phyloP scores from a whole-genome alignment of 64 coral and sea anemone genomes.

The Hydrozoanthus tunicans region DNA sequence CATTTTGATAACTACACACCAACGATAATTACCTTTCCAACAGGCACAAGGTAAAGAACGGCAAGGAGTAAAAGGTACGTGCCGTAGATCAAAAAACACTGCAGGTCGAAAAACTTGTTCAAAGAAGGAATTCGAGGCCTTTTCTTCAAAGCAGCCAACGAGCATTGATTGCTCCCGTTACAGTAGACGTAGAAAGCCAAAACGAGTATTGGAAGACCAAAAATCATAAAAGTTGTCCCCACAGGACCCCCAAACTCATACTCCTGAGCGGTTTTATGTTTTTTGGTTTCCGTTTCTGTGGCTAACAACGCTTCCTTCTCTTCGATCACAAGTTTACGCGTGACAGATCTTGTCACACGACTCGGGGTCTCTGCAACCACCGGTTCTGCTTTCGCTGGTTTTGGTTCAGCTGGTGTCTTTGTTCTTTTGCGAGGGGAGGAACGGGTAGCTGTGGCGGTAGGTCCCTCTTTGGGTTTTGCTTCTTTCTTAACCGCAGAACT shows the following conservation, averaged over 20 bases:
- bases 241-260: slow-evolving; percentile 53
- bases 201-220: slow-evolving; percentile 39
- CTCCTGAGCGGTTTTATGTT: neutral
- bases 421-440: slow-evolving; percentile 22
- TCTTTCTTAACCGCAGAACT: neutral
- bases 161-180: neutral
- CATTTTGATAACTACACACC: neutral
- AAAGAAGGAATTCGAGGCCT: slow-evolving; percentile 1
- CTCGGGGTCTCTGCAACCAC: slow-evolving; percentile 23
- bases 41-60: slow-evolving; percentile 27
- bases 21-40: slow-evolving; percentile 29
- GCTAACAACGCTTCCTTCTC: slow-evolving; percentile 49
- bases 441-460: neutral
- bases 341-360: slow-evolving; percentile 55
- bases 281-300: neutral
- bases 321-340: slow-evolving; percentile 44
- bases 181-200: slow-evolving; percentile 49
- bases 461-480: slow-evolving; percentile 19
- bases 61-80: slow-evolving; percentile 6
- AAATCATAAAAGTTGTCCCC: slow-evolving; percentile 33
- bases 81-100: slow-evolving; percentile 20
- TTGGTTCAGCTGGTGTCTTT: slow-evolving; percentile 12
- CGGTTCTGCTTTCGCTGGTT: neutral
- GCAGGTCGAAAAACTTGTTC: slow-evolving; percentile 20
- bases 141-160: neutral